Percentiles rank a stretch among this genome's conserved stretches.
Evolutionary conservation across 2,888 invertebrate species (phyloP).

Genomic region (Drosophila gaucha): DNA sequence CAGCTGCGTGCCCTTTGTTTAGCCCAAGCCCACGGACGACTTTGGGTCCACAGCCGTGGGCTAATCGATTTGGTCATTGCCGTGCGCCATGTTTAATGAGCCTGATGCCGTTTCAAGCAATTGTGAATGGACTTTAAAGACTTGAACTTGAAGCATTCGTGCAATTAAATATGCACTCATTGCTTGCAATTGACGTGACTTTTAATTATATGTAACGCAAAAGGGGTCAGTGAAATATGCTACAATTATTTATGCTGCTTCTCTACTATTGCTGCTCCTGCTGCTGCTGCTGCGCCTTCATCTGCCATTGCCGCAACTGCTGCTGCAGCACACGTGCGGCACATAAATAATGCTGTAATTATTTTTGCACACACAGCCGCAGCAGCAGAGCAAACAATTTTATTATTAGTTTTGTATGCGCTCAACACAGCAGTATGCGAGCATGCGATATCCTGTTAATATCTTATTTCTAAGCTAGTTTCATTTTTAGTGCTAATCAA

Average conservation of each 20-base stretch:
- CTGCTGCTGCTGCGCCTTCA: constrained; percentile 1
- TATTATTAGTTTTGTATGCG: constrained; percentile 66
- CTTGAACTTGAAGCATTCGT: neutral
- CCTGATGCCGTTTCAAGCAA: constrained; percentile 12
- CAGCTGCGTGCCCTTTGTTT: constrained; percentile 66
- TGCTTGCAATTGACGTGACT: constrained; percentile 4
- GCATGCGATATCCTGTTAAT: neutral
- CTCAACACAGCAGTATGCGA: constrained; percentile 20
- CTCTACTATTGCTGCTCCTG: neutral
- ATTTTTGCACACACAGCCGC: constrained; percentile 59
- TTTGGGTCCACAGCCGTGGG: constrained; percentile 9
- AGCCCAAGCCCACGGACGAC: constrained; percentile 16
- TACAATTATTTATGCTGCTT: constrained; percentile 29
- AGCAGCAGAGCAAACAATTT: constrained; percentile 66
- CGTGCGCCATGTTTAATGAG: constrained; percentile 41
- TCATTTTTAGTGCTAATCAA: neutral
- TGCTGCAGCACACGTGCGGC: constrained; percentile 57
- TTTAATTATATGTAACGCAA: constrained; percentile 60
- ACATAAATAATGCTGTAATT: constrained; percentile 77
- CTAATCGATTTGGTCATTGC: constrained; percentile 62
- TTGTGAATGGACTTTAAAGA: constrained; percentile 32
- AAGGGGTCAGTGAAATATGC: constrained; percentile 56
- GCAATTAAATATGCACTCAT: constrained; percentile 34
- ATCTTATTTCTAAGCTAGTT: neutral
- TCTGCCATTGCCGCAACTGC: too few relatives aligned